Base-by-base conservation (phyloP, 2,888 invertebrate species). In the Drosophila robusta region DNA sequence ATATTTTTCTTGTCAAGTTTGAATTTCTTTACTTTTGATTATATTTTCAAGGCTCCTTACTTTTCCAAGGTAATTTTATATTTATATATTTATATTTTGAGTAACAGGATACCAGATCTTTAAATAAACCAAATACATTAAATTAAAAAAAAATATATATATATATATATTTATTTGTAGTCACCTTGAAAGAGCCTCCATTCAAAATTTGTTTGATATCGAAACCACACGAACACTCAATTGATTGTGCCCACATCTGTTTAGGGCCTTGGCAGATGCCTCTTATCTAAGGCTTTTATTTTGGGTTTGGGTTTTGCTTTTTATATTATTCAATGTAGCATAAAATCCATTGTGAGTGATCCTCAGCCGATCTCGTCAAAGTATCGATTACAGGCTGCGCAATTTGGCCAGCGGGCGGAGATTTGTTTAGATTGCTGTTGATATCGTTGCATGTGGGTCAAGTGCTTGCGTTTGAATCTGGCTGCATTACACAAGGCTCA, bases 361-460 rank as follows among this genome's bases (percentile, higher is more conserved):
- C 58, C 51, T 52, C 44, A 51, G 52, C 41, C 62, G 64, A 71
- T 69, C 70, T 22, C 34, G 42, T 60, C 44, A 65, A 60, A 34
- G 64, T 82, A 82, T 86, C 83, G 69, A 79, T 82, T 84, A 81
- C 81, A 58, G 32, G 26, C 66, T 44, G 61, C 71, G 60, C 62
- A 62, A 62, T 70, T 62, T 50, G 50, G 12, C 39, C n/a, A 34
- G 8, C 34, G 39, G 42, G n/a, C 41, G 36, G 18, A 26, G 34
- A 36, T 54, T 38, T 65, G 41, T 50, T 42, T 49, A 42, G 71
- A 57, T 72, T 54, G 60, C 5, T 63, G 62, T 72, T 68, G 63
- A 62, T 72, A 72, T 68, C 56, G 57, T 55, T 60, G 63, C 52
- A 78, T 85, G 75, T 80, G 86, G 82, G 82, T 82, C 82, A 82